Percentiles rank a stretch among this genome's conserved stretches.
Conservation (phyloP, 2,113 vertebrate species). For the Chloebia gouldiae region DNA sequence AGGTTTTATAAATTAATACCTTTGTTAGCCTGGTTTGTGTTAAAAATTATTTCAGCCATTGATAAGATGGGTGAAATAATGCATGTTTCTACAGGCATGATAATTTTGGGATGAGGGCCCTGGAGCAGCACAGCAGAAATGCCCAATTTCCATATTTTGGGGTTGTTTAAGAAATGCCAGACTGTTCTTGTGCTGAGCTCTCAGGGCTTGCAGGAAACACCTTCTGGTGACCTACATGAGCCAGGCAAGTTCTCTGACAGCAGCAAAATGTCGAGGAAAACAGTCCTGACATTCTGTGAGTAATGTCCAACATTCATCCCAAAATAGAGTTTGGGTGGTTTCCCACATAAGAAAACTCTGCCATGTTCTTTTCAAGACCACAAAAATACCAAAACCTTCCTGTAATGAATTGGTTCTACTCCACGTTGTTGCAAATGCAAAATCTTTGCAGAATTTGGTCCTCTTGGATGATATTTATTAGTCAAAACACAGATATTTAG, state of each 20-base stretch:
- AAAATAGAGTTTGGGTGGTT: not conserved
- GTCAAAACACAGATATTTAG: not conserved
- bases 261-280: not conserved
- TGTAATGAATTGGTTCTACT: not conserved
- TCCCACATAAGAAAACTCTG: not conserved
- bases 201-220: not conserved
- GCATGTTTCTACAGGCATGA: not conserved
- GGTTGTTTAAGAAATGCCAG: not conserved
- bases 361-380: not conserved
- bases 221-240: not conserved
- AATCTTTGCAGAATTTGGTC: not conserved
- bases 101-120: not conserved
- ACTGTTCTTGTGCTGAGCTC: not conserved
- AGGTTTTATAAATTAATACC: not conserved
- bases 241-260: not conserved
- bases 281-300: not conserved
- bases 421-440: not conserved
- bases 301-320: not conserved
- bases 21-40: not conserved
- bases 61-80: not conserved
- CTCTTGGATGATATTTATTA: not conserved
- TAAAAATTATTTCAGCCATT: not conserved
- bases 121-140: not conserved
- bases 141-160: fast-evolving
- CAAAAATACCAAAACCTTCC: not conserved